Evolutionary conservation across 2,888 invertebrate species (phyloP), one percentile per base, ranked within the genome.

Genomic region (Priocnemis perturbator): DNA sequence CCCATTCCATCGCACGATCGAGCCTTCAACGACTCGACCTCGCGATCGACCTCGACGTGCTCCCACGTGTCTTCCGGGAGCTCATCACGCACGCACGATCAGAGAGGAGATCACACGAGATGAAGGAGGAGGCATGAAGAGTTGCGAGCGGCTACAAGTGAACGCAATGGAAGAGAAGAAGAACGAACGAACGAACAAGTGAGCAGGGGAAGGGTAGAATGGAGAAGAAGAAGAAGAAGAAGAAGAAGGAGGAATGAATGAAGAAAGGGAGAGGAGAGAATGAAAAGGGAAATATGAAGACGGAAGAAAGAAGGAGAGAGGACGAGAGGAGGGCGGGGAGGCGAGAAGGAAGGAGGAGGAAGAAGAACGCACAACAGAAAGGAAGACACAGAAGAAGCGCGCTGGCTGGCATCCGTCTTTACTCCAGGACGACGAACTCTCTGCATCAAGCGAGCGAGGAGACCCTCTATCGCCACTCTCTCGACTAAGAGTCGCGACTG

Each of bases 401-500:
- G 50, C 50, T 17, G 50, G 17, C 50, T 17, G 50, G 50, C 50
- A 50, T 50, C 50, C 17, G 19, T 17, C 58, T 44, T 52, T 53
- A 63, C 21, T 9, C 53, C 75, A 69, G 77, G 73, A 77, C 77
- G 77, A 77, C 77, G 77, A 77, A 75, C 77, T 73, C 76, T 37
- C 37, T 37, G 37, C 37, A 37, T 37, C 7, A 11, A 11, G 37
- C 37, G 37, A 7, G 37, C 37, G 7, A 37, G 37, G 37, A 37
- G 37, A 37, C 37, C 37, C 37, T 37, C 37, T 37, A 37, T 11
- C 37, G 37, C 37, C 37, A 37, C 37, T 37, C 37, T 37, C 37
- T 37, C 37, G 37, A 37, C 37, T 37, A 71, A 67, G 77, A 79
- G 81, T 67, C 69, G 83, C 83, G 83, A 73, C 83, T 83, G 84